Conservation (phyloP, 2,888 invertebrate genomes). For the Lepidochrysops patricia region DNA sequence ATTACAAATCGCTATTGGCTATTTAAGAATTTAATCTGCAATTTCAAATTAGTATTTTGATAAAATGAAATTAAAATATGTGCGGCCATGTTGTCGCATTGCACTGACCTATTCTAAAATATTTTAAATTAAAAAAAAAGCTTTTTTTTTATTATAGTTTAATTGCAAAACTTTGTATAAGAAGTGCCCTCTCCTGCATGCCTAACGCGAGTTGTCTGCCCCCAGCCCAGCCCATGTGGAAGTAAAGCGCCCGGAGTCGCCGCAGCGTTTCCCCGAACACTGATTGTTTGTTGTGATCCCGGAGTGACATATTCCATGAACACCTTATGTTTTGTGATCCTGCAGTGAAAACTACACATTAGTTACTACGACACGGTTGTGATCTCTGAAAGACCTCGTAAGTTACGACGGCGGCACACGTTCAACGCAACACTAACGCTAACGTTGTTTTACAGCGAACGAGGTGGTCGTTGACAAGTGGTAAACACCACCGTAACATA, state of each 20-base stretch:
- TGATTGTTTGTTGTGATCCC: conserved; percentile 16
- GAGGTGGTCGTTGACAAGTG: conserved; percentile 82
- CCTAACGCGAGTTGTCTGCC: conserved; percentile 66
- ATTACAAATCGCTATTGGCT: conserved; percentile 35
- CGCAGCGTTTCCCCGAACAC: conserved; percentile 37
- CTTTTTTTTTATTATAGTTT: conserved; percentile 13
- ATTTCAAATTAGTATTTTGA: too few species aligned
- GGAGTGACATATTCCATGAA: conserved; percentile 61
- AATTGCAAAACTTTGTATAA: conserved; percentile 40
- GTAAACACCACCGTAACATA: conserved; percentile 71
- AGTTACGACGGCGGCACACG: conserved; percentile 59
- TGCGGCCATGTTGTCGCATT: conserved; percentile 13
- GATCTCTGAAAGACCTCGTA: conserved; percentile 62
- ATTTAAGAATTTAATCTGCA: conserved; percentile 14
- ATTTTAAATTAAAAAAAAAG: conserved; percentile 11
- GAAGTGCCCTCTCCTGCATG: conserved; percentile 46
- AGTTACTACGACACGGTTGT: conserved; percentile 66
- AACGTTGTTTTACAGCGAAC: conserved; percentile 79
- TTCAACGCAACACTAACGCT: conserved; percentile 57
- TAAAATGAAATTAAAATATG: not conserved
- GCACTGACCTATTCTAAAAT: too few species aligned
- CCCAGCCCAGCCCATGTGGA: conserved; percentile 69
- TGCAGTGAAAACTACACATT: conserved; percentile 71
- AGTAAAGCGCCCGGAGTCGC: conserved; percentile 57
- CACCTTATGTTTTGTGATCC: conserved; percentile 74